Percentiles rank a stretch among this genome's conserved stretches.
These are phyloP conservation scores for Struthidea cinerea DNA, from an alignment of 2,113 vertebrate species.

Conservation along the genomic window DNA sequence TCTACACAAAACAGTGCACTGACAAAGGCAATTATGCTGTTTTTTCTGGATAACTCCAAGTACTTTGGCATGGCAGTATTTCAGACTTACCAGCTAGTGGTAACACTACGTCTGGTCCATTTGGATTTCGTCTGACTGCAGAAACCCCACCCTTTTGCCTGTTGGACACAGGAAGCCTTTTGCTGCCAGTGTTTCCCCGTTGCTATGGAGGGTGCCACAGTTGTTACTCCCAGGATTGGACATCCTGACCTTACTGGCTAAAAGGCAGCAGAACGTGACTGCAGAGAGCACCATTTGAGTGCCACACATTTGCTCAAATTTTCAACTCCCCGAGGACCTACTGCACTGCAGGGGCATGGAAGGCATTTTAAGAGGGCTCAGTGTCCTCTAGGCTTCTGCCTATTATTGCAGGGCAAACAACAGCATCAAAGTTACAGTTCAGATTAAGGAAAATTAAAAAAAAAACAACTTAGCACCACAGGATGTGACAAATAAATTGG, in stretches of 20 bases:
- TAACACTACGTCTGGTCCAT: not conserved
- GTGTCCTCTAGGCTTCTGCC: not conserved
- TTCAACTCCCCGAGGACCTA: not conserved
- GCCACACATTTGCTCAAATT: rapidly evolving
- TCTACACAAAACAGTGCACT: not conserved
- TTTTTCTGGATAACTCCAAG: not conserved
- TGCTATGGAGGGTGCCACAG: conserved; percentile 55
- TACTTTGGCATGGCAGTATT: not conserved
- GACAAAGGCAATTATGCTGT: not conserved
- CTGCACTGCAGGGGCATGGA: not conserved
- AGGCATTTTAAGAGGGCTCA: not conserved
- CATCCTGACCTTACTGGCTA: not conserved
- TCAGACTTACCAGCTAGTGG: conserved; percentile 12
- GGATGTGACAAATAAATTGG: not conserved
- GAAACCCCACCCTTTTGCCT: not conserved
- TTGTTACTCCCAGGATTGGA: not conserved
- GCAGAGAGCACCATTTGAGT: not conserved
- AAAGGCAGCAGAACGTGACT: rapidly evolving
- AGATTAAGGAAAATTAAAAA: not conserved
- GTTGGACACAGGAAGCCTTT: not conserved
- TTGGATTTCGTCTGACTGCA: not conserved
- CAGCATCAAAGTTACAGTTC: not conserved
- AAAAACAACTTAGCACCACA: not conserved
- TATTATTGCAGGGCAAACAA: not conserved
- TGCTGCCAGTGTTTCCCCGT: conserved; percentile 42